Evolutionary conservation across 2,113 vertebrate genomes (phyloP).

Genomic region (Pituophis catenifer): DNA sequence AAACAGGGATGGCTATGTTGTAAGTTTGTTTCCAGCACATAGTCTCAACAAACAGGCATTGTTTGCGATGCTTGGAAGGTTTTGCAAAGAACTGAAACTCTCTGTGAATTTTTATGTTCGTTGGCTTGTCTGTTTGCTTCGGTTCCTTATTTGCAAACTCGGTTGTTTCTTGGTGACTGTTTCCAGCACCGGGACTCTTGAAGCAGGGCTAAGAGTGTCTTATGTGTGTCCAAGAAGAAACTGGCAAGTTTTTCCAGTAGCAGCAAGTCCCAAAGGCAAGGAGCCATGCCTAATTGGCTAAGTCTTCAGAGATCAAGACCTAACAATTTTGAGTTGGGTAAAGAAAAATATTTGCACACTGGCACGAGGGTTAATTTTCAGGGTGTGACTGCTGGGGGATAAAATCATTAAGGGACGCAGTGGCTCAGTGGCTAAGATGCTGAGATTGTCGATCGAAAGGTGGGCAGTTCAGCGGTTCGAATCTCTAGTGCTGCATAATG

Average conservation of each 20-base stretch:
- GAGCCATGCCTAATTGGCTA: not conserved
- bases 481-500: accelerated
- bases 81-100: not conserved
- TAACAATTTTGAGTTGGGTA: not conserved
- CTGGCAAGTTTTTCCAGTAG: not conserved
- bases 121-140: not conserved
- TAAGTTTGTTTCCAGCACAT: not conserved
- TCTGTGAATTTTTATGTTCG: not conserved
- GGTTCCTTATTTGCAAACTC: not conserved
- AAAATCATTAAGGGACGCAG: not conserved
- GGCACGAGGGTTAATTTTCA: not conserved
- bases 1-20: not conserved
- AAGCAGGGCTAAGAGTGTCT: not conserved
- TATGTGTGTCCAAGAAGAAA: not conserved
- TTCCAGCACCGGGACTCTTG: not conserved
- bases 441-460: no score
- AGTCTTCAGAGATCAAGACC: not conserved
- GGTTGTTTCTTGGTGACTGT: not conserved
- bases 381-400: not conserved
- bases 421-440: no score
- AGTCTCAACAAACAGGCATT: not conserved
- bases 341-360: not conserved
- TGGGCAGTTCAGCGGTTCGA: no score
- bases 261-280: not conserved
- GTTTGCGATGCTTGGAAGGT: not conserved